Conservation (phyloP, 2,797 vertebrate species). For the Chelmon rostratus region DNA sequence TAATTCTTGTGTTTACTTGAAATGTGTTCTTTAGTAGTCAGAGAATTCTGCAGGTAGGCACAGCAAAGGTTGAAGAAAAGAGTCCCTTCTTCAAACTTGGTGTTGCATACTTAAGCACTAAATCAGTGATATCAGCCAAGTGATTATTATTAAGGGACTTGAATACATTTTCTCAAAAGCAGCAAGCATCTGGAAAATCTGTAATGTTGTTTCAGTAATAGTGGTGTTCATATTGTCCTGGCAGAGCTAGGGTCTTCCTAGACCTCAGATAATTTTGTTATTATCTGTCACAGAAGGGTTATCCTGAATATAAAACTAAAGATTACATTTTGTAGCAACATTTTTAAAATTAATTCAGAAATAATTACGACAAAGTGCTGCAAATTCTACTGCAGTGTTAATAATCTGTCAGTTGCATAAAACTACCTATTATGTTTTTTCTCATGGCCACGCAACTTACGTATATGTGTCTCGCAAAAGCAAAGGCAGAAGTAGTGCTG, state of each 20-base stretch:
- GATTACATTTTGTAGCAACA: background rate
- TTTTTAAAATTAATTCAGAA: no score
- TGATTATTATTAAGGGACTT: background rate
- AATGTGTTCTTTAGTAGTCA: conserved; percentile 58
- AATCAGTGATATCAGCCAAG: conserved; percentile 3
- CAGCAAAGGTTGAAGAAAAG: conserved; percentile 6
- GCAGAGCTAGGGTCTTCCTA: background rate
- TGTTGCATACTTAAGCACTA: background rate
- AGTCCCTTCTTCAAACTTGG: background rate
- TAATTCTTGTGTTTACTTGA: conserved; percentile 72
- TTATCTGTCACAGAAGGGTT: background rate
- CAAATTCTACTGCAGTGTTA: no score
- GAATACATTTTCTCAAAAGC: background rate
- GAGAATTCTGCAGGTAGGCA: conserved; percentile 7
- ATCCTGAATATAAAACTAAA: background rate
- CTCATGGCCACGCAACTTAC: background rate
- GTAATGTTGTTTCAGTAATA: background rate
- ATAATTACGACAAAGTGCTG: no score
- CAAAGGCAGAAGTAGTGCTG: no score
- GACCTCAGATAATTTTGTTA: background rate
- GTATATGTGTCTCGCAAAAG: background rate
- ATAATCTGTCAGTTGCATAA: background rate
- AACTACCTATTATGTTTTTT: background rate
- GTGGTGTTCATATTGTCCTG: background rate
- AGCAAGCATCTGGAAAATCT: conserved; percentile 11